Percentiles rank a stretch among this genome's conserved stretches.
These are phyloP conservation scores for Notospermus geniculatus DNA, from an alignment of 1,140 invertebrate species.

Conservation along the genomic window DNA sequence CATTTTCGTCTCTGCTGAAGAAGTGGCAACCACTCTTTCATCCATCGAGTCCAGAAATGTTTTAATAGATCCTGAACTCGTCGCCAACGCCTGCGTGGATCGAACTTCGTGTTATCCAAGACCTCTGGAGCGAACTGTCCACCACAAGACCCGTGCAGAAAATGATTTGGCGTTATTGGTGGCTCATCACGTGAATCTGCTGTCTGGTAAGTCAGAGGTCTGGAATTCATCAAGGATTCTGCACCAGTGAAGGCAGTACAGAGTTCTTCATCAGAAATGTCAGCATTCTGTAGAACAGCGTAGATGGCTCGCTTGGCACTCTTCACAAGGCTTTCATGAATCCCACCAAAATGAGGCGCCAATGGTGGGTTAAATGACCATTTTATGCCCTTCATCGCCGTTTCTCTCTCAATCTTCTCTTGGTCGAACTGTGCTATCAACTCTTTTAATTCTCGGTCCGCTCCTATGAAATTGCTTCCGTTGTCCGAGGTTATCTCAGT, in stretches of 20 bases:
- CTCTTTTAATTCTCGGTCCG: conserved; percentile 3
- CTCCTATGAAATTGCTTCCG: conserved; percentile 14
- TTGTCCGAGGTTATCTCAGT: conserved; percentile 1
- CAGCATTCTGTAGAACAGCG: too few species aligned
- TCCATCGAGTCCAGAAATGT: conserved; percentile 22
- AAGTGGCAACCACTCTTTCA: conserved; percentile 15
- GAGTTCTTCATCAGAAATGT: conserved; percentile 13
- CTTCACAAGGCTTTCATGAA: conserved; percentile 11
- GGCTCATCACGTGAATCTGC: conserved; percentile 8
- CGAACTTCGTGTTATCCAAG: conserved; percentile 2
- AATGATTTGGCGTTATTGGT: conserved; percentile 17
- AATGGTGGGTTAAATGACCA: conserved; percentile 16
- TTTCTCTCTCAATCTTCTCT: neutral
- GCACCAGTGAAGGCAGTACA: conserved; percentile 14
- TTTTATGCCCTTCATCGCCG: conserved; percentile 7
- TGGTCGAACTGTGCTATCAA: neutral
- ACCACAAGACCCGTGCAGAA: conserved; percentile 13
- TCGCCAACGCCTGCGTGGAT: conserved; percentile 15
- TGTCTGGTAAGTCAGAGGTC: conserved; percentile 14
- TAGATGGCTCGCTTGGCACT: too few species aligned
- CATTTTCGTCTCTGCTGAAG: conserved; percentile 6
- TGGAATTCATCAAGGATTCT: conserved; percentile 12
- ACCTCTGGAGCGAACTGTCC: conserved; percentile 13
- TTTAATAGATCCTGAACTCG: conserved; percentile 16
- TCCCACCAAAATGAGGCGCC: conserved; percentile 7